Evolutionary conservation across 2,797 vertebrate genomes (phyloP), one percentile per base, ranked within the genome.

Genomic region (Sebastes vulpes): DNA sequence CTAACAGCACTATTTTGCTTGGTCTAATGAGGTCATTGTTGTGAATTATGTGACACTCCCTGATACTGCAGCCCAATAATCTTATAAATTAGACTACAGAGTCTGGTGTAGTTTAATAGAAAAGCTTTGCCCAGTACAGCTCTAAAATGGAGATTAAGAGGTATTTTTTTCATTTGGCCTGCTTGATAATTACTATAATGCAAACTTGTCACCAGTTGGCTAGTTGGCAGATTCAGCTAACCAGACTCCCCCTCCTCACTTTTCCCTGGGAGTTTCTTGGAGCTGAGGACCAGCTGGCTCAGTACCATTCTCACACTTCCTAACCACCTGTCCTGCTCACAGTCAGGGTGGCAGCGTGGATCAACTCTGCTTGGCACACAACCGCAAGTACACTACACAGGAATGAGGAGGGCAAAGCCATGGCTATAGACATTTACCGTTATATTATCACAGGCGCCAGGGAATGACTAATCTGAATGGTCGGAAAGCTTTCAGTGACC

Each of bases 321-420:
- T 82, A 71, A 70, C 86, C 92, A 92, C 87, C 91, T 85, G 86
- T 76, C 75, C 72, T 65, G 68, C 82, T 83, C 82, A 20, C 83
- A 72, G 84, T 69, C 58, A 29, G 70, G 21, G 65, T n/a, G 63
- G 63, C 79, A 72, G 58, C 73, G 21, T 65, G 35, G 72, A 66
- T 80, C 75, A 32, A 25, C 75, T 79, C 58, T 65, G 32, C 54
- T 57, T 77, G 71, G 83, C 79, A 23, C 8, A 28, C 35, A 72
- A 59, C 64, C 32, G 26, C 26, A 65, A 53, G 48, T 42, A 35
- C 23, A 53, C 35, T 58, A 23, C 10, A 18, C 53, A 61, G 20
- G 23, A 56, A 28, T 5, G 42, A 73, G 53, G 38, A 28, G 20
- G 28, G 46, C 52, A 42, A 52, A 82, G 57, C 38, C 54, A 60